These are phyloP conservation scores for Brenthis daphne DNA, from an alignment of 2,888 invertebrate species.

Conservation along the genomic window DNA sequence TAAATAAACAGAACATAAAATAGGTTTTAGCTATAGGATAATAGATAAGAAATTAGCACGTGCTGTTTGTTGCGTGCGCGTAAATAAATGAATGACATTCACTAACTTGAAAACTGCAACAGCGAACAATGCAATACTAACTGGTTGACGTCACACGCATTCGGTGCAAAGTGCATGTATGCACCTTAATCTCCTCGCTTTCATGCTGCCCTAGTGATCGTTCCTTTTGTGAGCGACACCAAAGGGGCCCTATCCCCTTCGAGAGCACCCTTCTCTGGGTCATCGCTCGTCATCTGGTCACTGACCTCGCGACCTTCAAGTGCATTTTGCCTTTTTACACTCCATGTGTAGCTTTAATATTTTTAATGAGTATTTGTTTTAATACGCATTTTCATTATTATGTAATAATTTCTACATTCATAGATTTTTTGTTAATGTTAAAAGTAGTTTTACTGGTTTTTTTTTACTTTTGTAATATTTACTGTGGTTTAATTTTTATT, in stretches of 20 bases:
- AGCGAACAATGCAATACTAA: slow-evolving; percentile 73
- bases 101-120: slow-evolving; percentile 59
- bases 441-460: no score
- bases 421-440: no score
- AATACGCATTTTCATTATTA: not conserved
- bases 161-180: slow-evolving; percentile 82
- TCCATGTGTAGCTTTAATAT: not conserved
- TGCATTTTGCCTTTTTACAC: slow-evolving; percentile 29
- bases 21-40: no score
- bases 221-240: slow-evolving; percentile 78
- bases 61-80: slow-evolving; percentile 30
- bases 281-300: slow-evolving; percentile 71
- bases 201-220: slow-evolving; percentile 75
- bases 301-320: slow-evolving; percentile 44
- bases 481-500: no score
- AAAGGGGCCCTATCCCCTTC: slow-evolving; percentile 82
- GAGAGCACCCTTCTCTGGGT: slow-evolving; percentile 79
- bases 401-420: not conserved
- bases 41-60: not conserved
- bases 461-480: no score
- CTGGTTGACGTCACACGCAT: slow-evolving; percentile 72
- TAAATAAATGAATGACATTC: slow-evolving; percentile 44
- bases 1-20: no score
- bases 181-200: slow-evolving; percentile 73
- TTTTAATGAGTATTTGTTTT: not conserved